A percentile compares a stretch with the other conserved stretches of the same genome.
Conservation (phyloP, 92 coral and sea anemone genomes). For the Heliopora coerulea region DNA sequence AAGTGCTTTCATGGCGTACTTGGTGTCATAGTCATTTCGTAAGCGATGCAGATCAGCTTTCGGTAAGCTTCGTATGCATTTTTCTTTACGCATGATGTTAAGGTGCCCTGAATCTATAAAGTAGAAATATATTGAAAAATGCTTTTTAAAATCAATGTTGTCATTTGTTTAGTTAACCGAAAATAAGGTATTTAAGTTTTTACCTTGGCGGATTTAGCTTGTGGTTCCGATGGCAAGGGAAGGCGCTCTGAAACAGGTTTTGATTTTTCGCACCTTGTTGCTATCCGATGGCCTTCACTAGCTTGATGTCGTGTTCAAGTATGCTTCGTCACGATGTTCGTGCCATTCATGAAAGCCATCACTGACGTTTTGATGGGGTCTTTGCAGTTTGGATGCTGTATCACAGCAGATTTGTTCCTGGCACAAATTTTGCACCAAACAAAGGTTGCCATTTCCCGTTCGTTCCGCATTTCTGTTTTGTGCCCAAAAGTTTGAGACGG, state of each 20-base stretch:
- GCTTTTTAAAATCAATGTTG: background rate
- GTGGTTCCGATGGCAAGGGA: conserved; percentile 7
- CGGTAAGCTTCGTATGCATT: background rate
- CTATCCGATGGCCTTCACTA: conserved; percentile 35
- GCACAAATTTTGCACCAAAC: too few relatives aligned
- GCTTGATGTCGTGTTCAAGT: conserved; percentile 13
- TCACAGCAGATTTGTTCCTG: too few relatives aligned
- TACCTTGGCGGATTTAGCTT: background rate
- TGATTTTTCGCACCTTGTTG: background rate
- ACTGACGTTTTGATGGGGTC: background rate
- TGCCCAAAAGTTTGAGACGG: background rate
- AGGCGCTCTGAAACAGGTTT: conserved; percentile 10
- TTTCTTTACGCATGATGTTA: conserved; percentile 4
- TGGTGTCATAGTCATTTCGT: conserved; percentile 3
- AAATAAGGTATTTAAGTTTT: background rate
- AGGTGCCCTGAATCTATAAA: background rate
- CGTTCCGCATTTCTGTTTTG: conserved; percentile 17
- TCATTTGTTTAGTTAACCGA: background rate
- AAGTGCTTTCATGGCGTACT: background rate
- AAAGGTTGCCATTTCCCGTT: conserved; percentile 23
- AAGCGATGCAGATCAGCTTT: conserved; percentile 4
- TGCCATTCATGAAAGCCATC: conserved; percentile 8
- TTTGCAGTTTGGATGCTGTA: too few relatives aligned
- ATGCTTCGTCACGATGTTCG: conserved; percentile 22
- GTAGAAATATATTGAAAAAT: background rate